These are phyloP conservation scores for Sylvilagus floridanus DNA, from an alignment of 2,797 vertebrate genomes.

Conservation along the genomic window DNA sequence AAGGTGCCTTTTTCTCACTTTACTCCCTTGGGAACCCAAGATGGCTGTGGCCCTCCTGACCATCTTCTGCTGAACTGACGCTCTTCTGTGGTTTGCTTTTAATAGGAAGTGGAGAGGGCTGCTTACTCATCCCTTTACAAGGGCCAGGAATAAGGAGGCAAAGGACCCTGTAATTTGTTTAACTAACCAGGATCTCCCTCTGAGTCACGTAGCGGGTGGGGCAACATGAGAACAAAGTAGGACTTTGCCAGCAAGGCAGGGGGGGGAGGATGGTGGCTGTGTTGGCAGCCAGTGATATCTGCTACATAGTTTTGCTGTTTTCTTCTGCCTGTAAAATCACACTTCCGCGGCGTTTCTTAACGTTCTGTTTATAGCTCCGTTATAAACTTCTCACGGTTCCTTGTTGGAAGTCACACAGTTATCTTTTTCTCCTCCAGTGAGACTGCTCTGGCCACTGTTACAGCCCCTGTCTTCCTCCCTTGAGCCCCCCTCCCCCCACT, in stretches of 20 bases:
- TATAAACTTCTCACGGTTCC: not conserved
- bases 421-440: not conserved
- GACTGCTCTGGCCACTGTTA: not conserved
- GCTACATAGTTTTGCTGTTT: not conserved
- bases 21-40: not conserved
- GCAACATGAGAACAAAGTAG: not conserved
- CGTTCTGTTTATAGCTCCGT: not conserved
- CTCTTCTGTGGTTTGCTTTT: conserved; percentile 39
- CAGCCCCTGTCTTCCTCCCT: not conserved
- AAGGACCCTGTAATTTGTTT: not conserved
- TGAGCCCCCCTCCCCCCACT: not conserved
- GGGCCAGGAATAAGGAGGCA: not conserved
- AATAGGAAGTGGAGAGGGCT: not conserved
- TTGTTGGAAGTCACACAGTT: not conserved
- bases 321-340: conserved; percentile 46
- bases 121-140: not conserved
- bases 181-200: conserved; percentile 18
- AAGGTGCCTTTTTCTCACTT: not conserved
- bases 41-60: not conserved
- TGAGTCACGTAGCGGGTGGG: not conserved
- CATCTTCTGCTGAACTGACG: conserved; percentile 8
- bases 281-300: not conserved
- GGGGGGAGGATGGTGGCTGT: not conserved
- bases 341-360: not conserved
- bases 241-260: not conserved